A percentile compares a stretch with the other conserved stretches of the same genome.
phyloP scores from a whole-genome alignment of 2,888 invertebrate species.

The Caenorhabditis imperialis region DNA sequence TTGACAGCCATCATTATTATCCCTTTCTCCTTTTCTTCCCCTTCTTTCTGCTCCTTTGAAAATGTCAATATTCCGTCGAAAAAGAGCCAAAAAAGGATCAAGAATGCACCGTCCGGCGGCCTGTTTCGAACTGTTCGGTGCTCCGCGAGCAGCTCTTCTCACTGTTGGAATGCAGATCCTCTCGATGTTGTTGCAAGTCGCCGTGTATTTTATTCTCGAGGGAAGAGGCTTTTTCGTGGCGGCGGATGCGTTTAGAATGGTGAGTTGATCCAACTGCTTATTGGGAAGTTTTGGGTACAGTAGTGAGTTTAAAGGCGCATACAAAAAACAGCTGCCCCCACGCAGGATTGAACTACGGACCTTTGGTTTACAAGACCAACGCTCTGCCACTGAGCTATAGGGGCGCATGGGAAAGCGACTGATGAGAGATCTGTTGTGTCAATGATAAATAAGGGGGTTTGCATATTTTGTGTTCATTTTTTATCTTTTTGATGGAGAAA shows the following conservation, averaged over 20 bases:
- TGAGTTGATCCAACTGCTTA: too few species aligned
- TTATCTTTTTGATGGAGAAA: too few species aligned
- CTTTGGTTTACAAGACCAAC: conserved; percentile 64
- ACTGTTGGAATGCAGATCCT: conserved; percentile 40
- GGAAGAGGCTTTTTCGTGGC: conserved; percentile 62
- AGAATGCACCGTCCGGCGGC: conserved; percentile 38
- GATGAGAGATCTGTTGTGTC: too few species aligned
- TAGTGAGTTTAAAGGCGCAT: too few species aligned
- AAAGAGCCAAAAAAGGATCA: conserved; percentile 20
- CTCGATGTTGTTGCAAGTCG: conserved; percentile 58
- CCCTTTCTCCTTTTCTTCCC: conserved; percentile 1
- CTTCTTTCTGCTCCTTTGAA: neutral
- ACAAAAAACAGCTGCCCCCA: too few species aligned
- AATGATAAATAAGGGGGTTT: too few species aligned
- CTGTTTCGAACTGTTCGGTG: conserved; percentile 48
- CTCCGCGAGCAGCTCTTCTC: conserved; percentile 35
- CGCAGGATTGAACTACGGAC: conserved; percentile 63
- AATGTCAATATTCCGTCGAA: conserved; percentile 17
- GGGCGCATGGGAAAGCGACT: too few species aligned
- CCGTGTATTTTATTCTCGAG: conserved; percentile 67
- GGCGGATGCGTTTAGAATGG: conserved; percentile 64
- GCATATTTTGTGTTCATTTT: too few species aligned
- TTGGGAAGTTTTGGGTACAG: too few species aligned
- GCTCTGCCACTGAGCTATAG: conserved; percentile 65
- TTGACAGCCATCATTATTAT: neutral